Conservation (phyloP, 2,888 invertebrate genomes). For the Sesia apiformis region DNA sequence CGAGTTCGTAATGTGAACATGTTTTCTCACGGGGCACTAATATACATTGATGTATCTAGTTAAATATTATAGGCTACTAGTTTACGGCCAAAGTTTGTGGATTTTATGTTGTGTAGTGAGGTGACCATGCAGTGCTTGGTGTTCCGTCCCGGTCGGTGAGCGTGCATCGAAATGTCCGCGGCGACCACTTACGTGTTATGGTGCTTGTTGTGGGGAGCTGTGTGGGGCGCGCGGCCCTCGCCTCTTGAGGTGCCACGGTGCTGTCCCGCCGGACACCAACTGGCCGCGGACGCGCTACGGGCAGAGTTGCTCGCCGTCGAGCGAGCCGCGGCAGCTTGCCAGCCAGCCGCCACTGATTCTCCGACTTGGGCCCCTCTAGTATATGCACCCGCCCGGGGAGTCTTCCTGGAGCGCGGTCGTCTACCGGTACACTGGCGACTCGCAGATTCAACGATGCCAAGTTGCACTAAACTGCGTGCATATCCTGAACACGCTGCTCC, state of each 20-base stretch:
- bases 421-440: constrained; percentile 68
- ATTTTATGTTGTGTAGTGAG: background rate
- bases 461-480: constrained; percentile 36
- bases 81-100: too few species aligned
- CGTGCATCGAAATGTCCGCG: constrained; percentile 18
- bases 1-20: constrained; percentile 9
- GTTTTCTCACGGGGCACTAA: too few species aligned
- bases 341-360: constrained; percentile 20
- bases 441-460: constrained; percentile 44
- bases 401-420: constrained; percentile 43
- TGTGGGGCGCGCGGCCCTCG: constrained; percentile 33
- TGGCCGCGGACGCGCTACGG: constrained; percentile 37
- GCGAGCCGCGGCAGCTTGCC: constrained; percentile 21
- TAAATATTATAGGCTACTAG: too few species aligned
- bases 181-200: constrained; percentile 15
- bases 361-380: constrained; percentile 73
- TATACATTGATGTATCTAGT: background rate
- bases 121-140: background rate
- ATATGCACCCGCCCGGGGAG: constrained; percentile 64
- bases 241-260: constrained; percentile 63
- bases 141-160: constrained; percentile 24
- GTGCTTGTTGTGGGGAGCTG: constrained; percentile 26
- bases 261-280: constrained; percentile 66
- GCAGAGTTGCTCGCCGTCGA: constrained; percentile 5
- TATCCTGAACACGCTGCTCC: constrained; percentile 50